Conservation (phyloP, 1,140 invertebrate genomes). For the Heliothis virescens region DNA sequence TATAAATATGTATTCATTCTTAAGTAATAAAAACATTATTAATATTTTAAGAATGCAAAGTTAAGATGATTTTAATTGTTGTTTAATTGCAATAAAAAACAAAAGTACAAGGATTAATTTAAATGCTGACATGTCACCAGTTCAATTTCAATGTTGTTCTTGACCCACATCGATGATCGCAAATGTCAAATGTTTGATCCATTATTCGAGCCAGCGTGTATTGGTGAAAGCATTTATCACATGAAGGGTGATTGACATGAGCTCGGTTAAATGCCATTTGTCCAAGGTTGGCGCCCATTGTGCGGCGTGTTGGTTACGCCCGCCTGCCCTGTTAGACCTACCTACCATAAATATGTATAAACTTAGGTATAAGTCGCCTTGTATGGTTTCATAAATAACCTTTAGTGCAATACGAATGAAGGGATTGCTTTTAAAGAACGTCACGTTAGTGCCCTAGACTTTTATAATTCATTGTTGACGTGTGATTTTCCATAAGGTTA, state of each 20-base stretch:
- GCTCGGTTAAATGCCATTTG: conserved; percentile 70
- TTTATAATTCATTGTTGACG: too few relatives aligned
- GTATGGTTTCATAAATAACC: neutral
- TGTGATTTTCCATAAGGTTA: too few relatives aligned
- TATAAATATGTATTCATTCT: conserved; percentile 2
- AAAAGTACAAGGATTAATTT: neutral
- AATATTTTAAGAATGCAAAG: neutral
- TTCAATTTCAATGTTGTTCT: conserved; percentile 59
- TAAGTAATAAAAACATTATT: neutral
- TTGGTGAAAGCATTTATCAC: conserved; percentile 66
- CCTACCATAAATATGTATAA: conserved; percentile 17
- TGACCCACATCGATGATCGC: conserved; percentile 69
- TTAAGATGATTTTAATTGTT: neutral
- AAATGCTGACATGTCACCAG: conserved; percentile 10
- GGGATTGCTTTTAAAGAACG: neutral
- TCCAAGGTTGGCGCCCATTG: conserved; percentile 70
- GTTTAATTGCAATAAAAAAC: neutral
- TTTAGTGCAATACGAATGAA: neutral
- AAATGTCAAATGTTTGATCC: conserved; percentile 73
- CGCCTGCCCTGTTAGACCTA: conserved; percentile 12
- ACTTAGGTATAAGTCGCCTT: neutral
- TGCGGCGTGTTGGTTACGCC: conserved; percentile 39
- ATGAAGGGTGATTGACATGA: conserved; percentile 70
- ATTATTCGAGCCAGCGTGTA: conserved; percentile 58
- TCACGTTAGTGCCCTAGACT: too few relatives aligned